Base-by-base conservation (phyloP, 2,113 vertebrate species). In the Microcebus lehilahytsara region DNA sequence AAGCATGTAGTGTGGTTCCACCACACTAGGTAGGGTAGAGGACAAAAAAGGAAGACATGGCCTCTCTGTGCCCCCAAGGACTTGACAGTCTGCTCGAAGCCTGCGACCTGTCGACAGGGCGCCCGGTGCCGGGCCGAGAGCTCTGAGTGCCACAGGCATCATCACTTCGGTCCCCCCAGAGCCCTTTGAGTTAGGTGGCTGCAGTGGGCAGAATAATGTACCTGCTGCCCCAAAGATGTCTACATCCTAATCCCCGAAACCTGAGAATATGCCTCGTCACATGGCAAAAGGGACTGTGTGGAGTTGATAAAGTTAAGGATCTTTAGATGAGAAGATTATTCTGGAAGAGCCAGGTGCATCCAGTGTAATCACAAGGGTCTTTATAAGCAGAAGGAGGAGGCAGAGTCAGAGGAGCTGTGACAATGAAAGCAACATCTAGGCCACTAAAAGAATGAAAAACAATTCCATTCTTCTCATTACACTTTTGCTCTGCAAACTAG, bases 81-180 rank as follows among this genome's bases (percentile, higher is more conserved):
- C 40, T 30, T 56, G 49, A 14, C 4, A 5, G 34, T 80, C 74
- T 30, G 14, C 1, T 19, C 0, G 1, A 53, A 91, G 22, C 56
- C 56, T 42, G 30, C 27, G 46, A 66, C 20, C 27, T 23, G 17
- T 16, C 46, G 30, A 46, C 32, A 66, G 56, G 69, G 27, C 32
- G 11, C 27, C 16, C 0, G 14, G 34, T 20, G 0, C 13, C 23
- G 3, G 32, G 84, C 64, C n/a, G 42, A 46, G 74, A 0, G 0
- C 42, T 32, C 17, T 19, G 5, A 9, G 84, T 23, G 37, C 27
- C 25, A 2, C 16, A n/a, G 78, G 22, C 16, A 16, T 17, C 0
- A 8, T 23, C 10, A 5, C 6, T 16, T 60, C 1, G 6, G 32
- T 25, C 49, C 74, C 40, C 14, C 22, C 8, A 12, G 53, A 5